These are phyloP conservation scores for Caenorhabditis remanei DNA, from an alignment of 1,140 invertebrate species.

Conservation along the genomic window DNA sequence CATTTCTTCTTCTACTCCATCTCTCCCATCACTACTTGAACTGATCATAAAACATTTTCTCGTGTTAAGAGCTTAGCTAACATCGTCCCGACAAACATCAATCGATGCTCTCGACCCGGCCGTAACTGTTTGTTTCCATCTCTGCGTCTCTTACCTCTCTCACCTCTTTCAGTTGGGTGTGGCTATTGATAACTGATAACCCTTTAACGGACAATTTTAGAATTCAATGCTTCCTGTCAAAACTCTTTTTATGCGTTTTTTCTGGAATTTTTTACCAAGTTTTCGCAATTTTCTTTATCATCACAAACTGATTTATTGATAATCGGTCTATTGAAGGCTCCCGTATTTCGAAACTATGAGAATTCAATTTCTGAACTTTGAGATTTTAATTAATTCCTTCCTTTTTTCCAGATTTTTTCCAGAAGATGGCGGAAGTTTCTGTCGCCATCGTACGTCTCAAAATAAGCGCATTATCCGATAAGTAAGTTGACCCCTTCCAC, in stretches of 20 bases:
- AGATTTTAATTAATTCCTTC: neutral
- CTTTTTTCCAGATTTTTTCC: neutral
- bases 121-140: slow-evolving; percentile 21
- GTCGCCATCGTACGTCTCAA: slow-evolving; percentile 65
- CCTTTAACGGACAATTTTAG: slow-evolving; percentile 14
- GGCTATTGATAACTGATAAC: slow-evolving; percentile 44
- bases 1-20: neutral
- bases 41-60: slow-evolving; percentile 32
- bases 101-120: slow-evolving; percentile 20
- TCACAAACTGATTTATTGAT: too few species aligned
- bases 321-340: neutral
- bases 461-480: slow-evolving; percentile 61
- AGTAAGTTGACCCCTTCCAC: slow-evolving; percentile 24
- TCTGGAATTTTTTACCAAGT: neutral
- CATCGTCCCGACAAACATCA: slow-evolving; percentile 21
- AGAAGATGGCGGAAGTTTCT: slow-evolving; percentile 60
- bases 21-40: neutral
- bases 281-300: neutral
- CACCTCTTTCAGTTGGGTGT: slow-evolving; percentile 15
- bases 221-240: slow-evolving; percentile 23
- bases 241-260: neutral
- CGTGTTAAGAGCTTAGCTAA: slow-evolving; percentile 51
- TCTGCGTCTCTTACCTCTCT: slow-evolving; percentile 7
- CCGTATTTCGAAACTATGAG: neutral
- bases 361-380: neutral